These are phyloP conservation scores for Dinothrombium tinctorium DNA, from an alignment of 1,140 invertebrate species.

Conservation along the genomic window DNA sequence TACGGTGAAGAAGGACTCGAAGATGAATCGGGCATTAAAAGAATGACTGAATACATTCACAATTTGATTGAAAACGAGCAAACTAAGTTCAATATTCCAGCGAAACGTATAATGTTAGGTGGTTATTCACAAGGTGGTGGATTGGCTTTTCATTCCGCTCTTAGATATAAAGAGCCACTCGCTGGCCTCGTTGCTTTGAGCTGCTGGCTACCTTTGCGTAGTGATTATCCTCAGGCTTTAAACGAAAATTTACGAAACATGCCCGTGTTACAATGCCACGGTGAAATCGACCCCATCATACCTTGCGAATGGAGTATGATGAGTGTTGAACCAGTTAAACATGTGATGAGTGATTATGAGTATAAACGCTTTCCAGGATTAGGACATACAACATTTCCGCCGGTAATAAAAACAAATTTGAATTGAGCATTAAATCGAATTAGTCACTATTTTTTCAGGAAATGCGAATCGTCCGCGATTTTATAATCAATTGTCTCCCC, in stretches of 20 bases:
- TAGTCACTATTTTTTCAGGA: no score
- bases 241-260: conserved; percentile 27
- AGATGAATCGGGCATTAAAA: conserved; percentile 63
- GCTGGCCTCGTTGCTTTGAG: conserved; percentile 65
- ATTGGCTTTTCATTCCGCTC: conserved; percentile 45
- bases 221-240: conserved; percentile 41
- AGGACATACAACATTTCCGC: conserved; percentile 60
- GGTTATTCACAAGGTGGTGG: conserved; percentile 30
- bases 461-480: no score
- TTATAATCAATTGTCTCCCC: no score
- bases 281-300: conserved; percentile 71
- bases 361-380: conserved; percentile 70
- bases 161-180: conserved; percentile 52
- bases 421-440: no score
- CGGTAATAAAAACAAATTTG: no score
- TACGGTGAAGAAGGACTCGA: conserved; percentile 60
- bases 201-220: conserved; percentile 84
- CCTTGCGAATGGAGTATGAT: conserved; percentile 76
- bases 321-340: conserved; percentile 59
- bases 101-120: conserved; percentile 30
- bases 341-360: conserved; percentile 46
- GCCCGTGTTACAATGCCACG: conserved; percentile 77
- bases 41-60: conserved; percentile 49
- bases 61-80: conserved; percentile 54
- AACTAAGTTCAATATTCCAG: conserved; percentile 47